Evolutionary conservation across 1,140 invertebrate genomes (phyloP).

Genomic region (Daktulosphaira vitifoliae): DNA sequence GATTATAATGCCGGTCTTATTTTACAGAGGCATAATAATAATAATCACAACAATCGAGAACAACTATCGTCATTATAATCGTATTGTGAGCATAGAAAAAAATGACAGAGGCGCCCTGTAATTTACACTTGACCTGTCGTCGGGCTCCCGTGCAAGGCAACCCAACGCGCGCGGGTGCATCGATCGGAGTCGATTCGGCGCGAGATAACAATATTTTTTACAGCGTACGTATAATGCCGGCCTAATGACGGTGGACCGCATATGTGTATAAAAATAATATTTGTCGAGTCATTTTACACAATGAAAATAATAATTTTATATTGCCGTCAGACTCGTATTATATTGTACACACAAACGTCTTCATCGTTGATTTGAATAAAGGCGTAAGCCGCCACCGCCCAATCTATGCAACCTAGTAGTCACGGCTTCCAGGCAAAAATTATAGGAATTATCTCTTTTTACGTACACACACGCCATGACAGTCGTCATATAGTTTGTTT

Average conservation of each 20-base stretch:
- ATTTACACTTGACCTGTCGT: conserved; percentile 2
- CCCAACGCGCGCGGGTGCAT: background rate
- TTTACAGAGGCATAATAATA: too few species aligned
- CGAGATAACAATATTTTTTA: conserved; percentile 25
- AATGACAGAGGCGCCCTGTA: conserved; percentile 10
- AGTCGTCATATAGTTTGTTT: background rate
- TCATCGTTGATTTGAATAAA: too few species aligned
- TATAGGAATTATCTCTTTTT: conserved; percentile 19
- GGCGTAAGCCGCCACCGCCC: background rate
- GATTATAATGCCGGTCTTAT: too few species aligned
- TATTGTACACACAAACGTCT: background rate
- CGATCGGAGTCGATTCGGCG: too few species aligned
- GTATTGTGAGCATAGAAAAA: too few species aligned
- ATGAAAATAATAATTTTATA: conserved; percentile 19
- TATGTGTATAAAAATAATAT: background rate
- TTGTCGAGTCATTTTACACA: conserved; percentile 33
- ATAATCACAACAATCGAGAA: too few species aligned
- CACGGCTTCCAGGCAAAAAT: conserved; percentile 8
- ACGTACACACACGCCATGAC: background rate
- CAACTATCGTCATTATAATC: too few species aligned
- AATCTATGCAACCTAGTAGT: background rate
- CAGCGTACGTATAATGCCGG: background rate
- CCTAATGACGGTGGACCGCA: conserved; percentile 16
- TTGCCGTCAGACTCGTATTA: background rate
- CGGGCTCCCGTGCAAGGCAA: conserved; percentile 10